phyloP scores from a whole-genome alignment of 2,113 vertebrate genomes.

The Pogonocichla stellata region DNA sequence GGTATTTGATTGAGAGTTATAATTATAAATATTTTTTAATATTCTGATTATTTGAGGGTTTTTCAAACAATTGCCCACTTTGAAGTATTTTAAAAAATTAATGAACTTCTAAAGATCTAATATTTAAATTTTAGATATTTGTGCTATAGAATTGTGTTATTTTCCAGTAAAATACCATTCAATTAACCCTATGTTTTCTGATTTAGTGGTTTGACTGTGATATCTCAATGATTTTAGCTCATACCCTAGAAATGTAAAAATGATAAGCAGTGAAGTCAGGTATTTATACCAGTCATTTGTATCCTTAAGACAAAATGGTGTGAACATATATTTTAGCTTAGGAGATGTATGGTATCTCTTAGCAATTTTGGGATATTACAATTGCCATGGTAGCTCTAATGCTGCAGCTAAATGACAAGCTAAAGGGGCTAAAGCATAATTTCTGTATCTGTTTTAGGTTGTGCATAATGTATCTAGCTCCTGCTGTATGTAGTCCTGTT shows the following conservation, averaged over 20 bases:
- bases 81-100: background rate
- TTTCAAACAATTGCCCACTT: background rate
- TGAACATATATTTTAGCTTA: background rate
- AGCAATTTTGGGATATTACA: background rate
- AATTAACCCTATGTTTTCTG: background rate
- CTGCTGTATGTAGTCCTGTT: background rate
- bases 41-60: background rate
- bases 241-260: background rate
- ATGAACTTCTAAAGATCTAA: background rate
- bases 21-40: constrained; percentile 32
- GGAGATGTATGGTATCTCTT: background rate
- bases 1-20: background rate
- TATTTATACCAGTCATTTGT: background rate
- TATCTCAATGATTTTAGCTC: background rate
- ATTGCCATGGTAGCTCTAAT: background rate
- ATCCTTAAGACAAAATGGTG: background rate
- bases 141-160: background rate
- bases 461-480: background rate
- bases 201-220: background rate
- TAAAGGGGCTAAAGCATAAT: background rate
- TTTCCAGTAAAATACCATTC: background rate
- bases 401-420: background rate
- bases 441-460: background rate
- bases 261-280: background rate
- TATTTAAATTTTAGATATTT: background rate